These are phyloP conservation scores for Lithophane leautieri DNA, from an alignment of 2,888 invertebrate genomes.

Conservation along the genomic window DNA sequence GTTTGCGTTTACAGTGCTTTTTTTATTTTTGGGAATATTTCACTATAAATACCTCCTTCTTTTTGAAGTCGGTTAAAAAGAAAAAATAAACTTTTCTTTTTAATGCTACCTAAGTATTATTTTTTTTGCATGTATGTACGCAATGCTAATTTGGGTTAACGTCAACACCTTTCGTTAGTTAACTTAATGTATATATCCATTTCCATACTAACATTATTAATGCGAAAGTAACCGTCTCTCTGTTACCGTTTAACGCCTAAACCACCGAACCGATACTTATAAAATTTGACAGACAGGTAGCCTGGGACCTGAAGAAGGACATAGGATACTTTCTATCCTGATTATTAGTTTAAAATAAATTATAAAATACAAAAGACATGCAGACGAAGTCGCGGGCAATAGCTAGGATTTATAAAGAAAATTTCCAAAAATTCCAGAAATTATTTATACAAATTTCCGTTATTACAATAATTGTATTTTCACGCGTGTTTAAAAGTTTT, in stretches of 20 bases:
- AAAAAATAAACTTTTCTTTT: too few species aligned
- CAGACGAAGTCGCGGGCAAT: not conserved
- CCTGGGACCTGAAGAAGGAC: not conserved
- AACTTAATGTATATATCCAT: not conserved
- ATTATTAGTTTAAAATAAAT: not conserved
- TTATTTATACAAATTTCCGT: not conserved
- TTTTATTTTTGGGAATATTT: too few species aligned
- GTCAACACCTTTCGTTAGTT: too few species aligned
- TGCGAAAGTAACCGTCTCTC: not conserved
- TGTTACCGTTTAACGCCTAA: not conserved
- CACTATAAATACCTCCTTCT: too few species aligned
- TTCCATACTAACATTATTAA: not conserved
- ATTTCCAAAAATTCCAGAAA: not conserved
- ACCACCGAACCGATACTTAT: not conserved
- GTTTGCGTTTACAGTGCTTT: too few species aligned
- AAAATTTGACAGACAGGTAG: not conserved
- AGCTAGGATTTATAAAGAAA: not conserved
- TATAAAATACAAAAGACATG: not conserved
- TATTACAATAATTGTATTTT: not conserved
- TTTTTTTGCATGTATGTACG: too few species aligned
- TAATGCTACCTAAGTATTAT: too few species aligned
- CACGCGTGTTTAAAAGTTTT: slow-evolving; percentile 8
- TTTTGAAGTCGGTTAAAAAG: too few species aligned
- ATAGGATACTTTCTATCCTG: too few species aligned
- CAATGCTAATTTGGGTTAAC: too few species aligned